These are phyloP conservation scores for Triops longicaudatus DNA, from an alignment of 1,140 invertebrate genomes.

Conservation along the genomic window DNA sequence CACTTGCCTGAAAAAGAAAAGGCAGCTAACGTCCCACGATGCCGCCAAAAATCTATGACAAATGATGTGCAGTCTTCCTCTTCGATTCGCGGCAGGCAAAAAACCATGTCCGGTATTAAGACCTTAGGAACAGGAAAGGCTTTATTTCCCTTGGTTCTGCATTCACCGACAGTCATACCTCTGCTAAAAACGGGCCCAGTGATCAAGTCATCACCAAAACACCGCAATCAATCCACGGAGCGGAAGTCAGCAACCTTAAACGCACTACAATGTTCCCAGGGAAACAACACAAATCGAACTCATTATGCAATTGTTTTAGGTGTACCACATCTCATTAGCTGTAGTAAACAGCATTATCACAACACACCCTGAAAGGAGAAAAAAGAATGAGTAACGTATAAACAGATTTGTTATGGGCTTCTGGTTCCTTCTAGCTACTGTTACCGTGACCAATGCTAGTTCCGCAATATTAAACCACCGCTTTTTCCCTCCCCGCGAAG, in stretches of 20 bases:
- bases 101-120: constrained; percentile 1
- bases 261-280: background rate
- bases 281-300: background rate
- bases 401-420: too few relatives aligned
- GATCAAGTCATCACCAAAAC: background rate
- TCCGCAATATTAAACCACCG: too few relatives aligned
- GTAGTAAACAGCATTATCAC: background rate
- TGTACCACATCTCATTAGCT: background rate
- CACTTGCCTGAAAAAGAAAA: background rate
- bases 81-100: background rate
- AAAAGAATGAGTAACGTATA: too few relatives aligned
- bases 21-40: background rate
- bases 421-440: too few relatives aligned
- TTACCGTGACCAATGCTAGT: too few relatives aligned
- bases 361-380: background rate
- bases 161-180: background rate
- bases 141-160: background rate
- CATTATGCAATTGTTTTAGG: background rate
- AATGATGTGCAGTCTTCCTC: background rate
- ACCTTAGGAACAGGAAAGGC: background rate
- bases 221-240: background rate
- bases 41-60: constrained; percentile 6
- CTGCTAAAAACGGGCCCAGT: background rate
- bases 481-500: too few relatives aligned
- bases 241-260: background rate